Base-by-base conservation (phyloP, 2,113 vertebrate genomes). In the Morphnarchus princeps region DNA sequence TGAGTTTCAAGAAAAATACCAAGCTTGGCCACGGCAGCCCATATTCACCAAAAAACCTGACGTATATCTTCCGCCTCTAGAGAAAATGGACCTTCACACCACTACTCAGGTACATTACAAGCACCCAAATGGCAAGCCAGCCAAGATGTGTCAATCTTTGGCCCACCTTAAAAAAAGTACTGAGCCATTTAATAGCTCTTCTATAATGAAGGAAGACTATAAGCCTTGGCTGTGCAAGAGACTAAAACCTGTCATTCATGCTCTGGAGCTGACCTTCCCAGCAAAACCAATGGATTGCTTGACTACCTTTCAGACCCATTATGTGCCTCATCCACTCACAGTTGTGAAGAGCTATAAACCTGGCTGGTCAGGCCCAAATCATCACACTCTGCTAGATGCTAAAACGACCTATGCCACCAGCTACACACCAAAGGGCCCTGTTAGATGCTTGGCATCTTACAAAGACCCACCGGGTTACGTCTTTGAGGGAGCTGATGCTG, bases 121-220 rank as follows among this genome's bases (percentile, higher is more conserved):
- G 2, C 34, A 90, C 34, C 90, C 88, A 36, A 93, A 97, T 32
- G 92, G 93, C 28, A 92, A 74, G 18, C 97, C 96, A 42, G 90
- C 88, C 52, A 92, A 91, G 40, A 87, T 91, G 1, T 90, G 82
- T 62, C 90, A 45, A 7, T 92, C 96, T 3, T 42, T 87, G 13
- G 20, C 11, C 11, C 90, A 89, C 0, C 3, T 77, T 34, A 69
- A 63, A 18, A 80, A 77, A 74, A 69, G 29, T 31, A 55, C 12
- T 10, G 29, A 71, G 25, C 92, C 31, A 24, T 97, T 98, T 16
- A 73, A 95, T 22, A 31, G 50, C 36, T 96, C 49, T 16, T 98
- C 98, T 11, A 73, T 95, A 59, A 98, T 94, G 96, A 98, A 93
- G 38, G 97, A 98, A 4, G 97, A 98, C 49, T 98, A 96, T 67